Base-by-base conservation (phyloP, 2,888 invertebrate genomes). In the Mesorhabditis spiculigera region DNA sequence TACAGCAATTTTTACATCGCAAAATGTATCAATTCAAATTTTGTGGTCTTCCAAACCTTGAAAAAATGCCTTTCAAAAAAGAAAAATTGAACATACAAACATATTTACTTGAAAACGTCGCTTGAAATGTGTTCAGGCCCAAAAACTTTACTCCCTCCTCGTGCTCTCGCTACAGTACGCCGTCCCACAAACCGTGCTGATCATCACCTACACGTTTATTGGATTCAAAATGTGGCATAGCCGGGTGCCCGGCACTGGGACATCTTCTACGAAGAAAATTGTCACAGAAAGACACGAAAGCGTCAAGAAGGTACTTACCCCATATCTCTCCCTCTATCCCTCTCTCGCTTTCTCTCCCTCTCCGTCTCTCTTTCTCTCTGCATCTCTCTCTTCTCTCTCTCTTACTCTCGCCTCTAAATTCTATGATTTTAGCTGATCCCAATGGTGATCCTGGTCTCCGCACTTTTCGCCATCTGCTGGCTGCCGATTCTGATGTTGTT, bases 181-280 rank as follows among this genome's bases (percentile, higher is more conserved):
- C n/a, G 74, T 85, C 5, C 85, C 85, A 5, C 77, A 86, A 68
- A 71, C 81, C 4, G 84, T 86, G 4, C 68, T 85, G 5, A 76
- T 86, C 16, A 74, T 83, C 67, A 86, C 85, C 58, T 85, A 85
- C 71, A 82, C 82, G 10, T 81, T 78, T 68, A 85, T 85, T 67
- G 85, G 86, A 28, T 69, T 82, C 62, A 78, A 78, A 63, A 82
- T 85, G 81, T 85, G 85, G 85, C 81, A 82, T 72, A 79, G 81
- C 68, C 73, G 80, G 45, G 79, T 82, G 58, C 85, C 85, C 6
- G 83, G 80, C 43, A 74, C 73, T 50, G 75, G 76, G 62, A 74
- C 72, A 50, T 70, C 79, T 6, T 77, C 74, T 6, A 76, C 74
- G 13, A 73, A 77, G 66, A 77, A 75, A 45, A 70, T 82, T 63